A percentile compares a stretch with the other conserved stretches of the same genome.
These are phyloP conservation scores for Cyaniris semiargus DNA, from an alignment of 2,888 invertebrate genomes.

Conservation along the genomic window DNA sequence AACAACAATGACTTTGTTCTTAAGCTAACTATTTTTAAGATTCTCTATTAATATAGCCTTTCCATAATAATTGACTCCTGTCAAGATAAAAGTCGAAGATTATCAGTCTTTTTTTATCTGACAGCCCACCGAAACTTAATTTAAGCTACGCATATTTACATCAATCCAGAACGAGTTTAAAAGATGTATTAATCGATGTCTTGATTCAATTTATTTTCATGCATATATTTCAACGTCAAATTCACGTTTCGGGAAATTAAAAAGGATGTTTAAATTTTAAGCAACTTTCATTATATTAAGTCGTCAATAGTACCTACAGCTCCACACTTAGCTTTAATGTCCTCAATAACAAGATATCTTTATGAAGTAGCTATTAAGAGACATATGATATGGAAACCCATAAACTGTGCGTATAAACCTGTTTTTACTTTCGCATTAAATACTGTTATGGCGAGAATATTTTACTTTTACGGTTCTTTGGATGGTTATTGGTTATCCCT, in stretches of 20 bases:
- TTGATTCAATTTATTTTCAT: neutral
- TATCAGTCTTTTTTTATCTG: neutral
- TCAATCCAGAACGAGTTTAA: neutral
- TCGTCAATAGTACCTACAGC: neutral
- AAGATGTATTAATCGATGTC: neutral
- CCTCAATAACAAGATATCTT: slow-evolving; percentile 5
- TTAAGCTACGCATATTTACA: neutral
- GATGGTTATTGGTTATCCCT: neutral
- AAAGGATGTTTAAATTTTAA: neutral
- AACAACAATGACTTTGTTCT: neutral
- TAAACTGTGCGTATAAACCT: neutral
- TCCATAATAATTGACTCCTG: neutral
- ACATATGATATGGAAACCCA: slow-evolving; percentile 2
- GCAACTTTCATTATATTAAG: neutral
- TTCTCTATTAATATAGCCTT: neutral
- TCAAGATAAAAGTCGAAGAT: neutral
- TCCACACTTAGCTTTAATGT: slow-evolving; percentile 2
- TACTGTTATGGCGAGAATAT: slow-evolving; percentile 16
- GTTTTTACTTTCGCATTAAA: slow-evolving; percentile 15
- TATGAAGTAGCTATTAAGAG: slow-evolving; percentile 44
- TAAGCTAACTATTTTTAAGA: neutral
- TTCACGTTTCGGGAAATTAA: neutral
- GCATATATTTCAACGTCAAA: neutral
- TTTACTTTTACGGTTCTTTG: slow-evolving; percentile 1
- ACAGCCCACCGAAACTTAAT: slow-evolving; percentile 7